phyloP scores from a whole-genome alignment of 2,113 vertebrate genomes.

The Prunella fulvescens region DNA sequence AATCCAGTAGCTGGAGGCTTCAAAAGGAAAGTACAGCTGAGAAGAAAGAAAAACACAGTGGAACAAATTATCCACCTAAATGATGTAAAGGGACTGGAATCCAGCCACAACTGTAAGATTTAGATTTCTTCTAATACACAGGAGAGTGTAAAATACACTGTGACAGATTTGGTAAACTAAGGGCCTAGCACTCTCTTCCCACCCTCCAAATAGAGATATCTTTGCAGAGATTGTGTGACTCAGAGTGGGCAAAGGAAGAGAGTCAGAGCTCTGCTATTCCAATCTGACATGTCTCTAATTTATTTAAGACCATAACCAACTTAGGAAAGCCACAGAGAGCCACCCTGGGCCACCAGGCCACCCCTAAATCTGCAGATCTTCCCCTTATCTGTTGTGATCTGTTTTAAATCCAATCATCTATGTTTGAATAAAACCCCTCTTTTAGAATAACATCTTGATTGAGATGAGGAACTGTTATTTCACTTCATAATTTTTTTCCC shows the following conservation, averaged over 20 bases:
- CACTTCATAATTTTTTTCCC: neutral
- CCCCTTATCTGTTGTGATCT: neutral
- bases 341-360: neutral
- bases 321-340: neutral
- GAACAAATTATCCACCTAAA: constrained; percentile 54
- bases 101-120: neutral
- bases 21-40: constrained; percentile 44
- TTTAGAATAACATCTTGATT: neutral
- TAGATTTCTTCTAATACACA: neutral
- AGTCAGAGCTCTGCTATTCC: constrained; percentile 28
- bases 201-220: neutral
- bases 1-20: constrained; percentile 49
- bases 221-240: neutral
- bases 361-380: neutral
- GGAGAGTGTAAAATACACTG: constrained; percentile 28
- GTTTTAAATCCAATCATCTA: neutral
- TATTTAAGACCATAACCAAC: neutral
- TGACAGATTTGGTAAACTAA: constrained; percentile 29
- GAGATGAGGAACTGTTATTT: neutral
- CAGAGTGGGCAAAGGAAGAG: neutral
- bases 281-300: neutral
- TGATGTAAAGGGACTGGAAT: constrained; percentile 58
- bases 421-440: neutral
- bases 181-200: neutral
- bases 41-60: constrained; percentile 37